phyloP scores from a whole-genome alignment of 2,888 invertebrate species.

The Chrysotoxum bicinctum region DNA sequence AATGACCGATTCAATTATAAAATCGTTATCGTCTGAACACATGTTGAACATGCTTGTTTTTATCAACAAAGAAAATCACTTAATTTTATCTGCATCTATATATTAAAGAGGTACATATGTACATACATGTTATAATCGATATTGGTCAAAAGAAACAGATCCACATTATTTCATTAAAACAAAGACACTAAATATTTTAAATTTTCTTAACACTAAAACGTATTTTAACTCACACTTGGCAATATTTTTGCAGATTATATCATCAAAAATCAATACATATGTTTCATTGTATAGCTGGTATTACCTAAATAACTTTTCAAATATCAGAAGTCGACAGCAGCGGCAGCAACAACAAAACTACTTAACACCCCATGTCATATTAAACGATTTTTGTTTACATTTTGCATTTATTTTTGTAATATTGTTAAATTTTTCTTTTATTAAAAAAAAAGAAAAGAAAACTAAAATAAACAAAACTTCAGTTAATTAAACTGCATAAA shows the following conservation, averaged over 20 bases:
- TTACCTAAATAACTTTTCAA: not conserved
- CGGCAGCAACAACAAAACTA: not conserved
- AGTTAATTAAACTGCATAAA: slow-evolving; percentile 43
- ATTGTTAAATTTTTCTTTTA: slow-evolving; percentile 23
- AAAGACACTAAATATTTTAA: not conserved
- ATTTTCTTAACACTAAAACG: not conserved
- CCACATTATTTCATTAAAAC: not conserved
- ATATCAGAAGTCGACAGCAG: not conserved
- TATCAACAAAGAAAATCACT: too few relatives aligned
- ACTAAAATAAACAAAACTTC: slow-evolving; percentile 49
- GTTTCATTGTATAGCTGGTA: not conserved
- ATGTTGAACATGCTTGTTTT: too few relatives aligned
- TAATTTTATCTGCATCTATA: too few relatives aligned
- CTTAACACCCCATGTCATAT: not conserved
- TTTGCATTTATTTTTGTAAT: not conserved
- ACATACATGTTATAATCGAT: too few relatives aligned
- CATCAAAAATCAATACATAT: slow-evolving; percentile 11
- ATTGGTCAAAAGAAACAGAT: not conserved
- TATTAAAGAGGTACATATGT: too few relatives aligned
- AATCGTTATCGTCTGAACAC: too few relatives aligned
- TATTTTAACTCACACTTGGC: slow-evolving; percentile 4
- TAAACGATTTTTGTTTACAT: slow-evolving; percentile 4
- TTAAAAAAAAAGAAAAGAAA: slow-evolving; percentile 17
- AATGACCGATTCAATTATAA: too few relatives aligned
- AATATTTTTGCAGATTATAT: not conserved